Evolutionary conservation across 1,140 invertebrate species (phyloP), one percentile per base, ranked within the genome.

Genomic region (Formica selysi): DNA sequence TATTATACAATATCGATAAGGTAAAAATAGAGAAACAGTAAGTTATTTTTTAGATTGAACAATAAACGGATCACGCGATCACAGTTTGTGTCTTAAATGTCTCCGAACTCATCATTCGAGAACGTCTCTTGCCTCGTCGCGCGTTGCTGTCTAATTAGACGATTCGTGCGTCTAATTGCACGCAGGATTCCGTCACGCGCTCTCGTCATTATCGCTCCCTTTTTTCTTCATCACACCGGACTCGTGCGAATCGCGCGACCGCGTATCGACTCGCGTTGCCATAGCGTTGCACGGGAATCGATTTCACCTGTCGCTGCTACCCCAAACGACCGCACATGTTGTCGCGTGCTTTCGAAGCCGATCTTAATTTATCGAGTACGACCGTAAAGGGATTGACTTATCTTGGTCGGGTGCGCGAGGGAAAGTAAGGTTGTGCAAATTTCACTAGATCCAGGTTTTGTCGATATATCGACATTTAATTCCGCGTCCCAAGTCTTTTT

Each of bases 221-320:
- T 68, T 71, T 51, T 48, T 48, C 5, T 16, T 51, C 16, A 19
- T 51, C 48, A 5, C 48, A 5, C 1, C 48, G 0, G 64, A 79
- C 32, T 73, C 70, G 32, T 32, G n/a, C 48, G 65, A 76, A 83
- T 80, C 22, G 85, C 64, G 67, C 88, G 32, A 38, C 81, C 70
- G 83, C 64, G 74, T 92, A 92, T 92, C 80, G 92, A 92, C 90
- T 91, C 78, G 76, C 67, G 87, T 92, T 92, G 91, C 92, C 92
- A 92, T 92, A 92, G 92, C 86, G 90, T 91, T 91, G 62, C 78
- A 86, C 38, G 36, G 54, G 76, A 89, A 92, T 92, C 92, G 92
- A 92, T 92, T 92, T 85, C 79, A 91, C 86, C 86, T 87, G 90
- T 87, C 86, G 83, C 67, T 62, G 73, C 54, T n/a, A 74, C 29